Percentiles rank a stretch among this genome's conserved stretches.
These are phyloP conservation scores for Kryptolebias marmoratus DNA, from an alignment of 2,113 vertebrate species.

Conservation along the genomic window DNA sequence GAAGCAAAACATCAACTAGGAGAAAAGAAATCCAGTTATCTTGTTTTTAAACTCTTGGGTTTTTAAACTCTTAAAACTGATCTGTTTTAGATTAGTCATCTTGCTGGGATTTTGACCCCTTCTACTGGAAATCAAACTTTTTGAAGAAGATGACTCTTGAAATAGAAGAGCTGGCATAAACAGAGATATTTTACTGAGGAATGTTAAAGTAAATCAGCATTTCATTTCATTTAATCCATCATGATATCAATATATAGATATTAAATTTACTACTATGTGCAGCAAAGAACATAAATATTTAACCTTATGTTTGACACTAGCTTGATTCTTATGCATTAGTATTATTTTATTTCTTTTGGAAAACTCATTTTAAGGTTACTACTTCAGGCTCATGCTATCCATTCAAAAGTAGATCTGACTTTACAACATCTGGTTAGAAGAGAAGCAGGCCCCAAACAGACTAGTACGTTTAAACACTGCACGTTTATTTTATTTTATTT, in stretches of 20 bases:
- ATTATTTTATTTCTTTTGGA: background rate
- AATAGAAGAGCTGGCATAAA: background rate
- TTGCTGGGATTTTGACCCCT: too few species aligned
- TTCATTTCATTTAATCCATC: too few species aligned
- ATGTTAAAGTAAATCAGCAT: too few species aligned
- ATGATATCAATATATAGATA: background rate
- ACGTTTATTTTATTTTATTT: rapidly evolving
- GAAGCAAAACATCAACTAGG: too few species aligned
- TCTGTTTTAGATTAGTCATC: too few species aligned
- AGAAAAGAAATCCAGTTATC: too few species aligned
- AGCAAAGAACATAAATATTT: background rate
- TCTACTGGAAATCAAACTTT: background rate
- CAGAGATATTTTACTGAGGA: too few species aligned
- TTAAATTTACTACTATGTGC: background rate
- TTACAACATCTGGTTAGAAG: background rate
- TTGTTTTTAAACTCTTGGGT: too few species aligned
- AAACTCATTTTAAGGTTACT: background rate
- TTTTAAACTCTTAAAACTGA: too few species aligned
- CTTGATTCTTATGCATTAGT: background rate
- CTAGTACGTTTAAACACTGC: background rate
- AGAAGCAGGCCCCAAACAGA: background rate
- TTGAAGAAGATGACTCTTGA: background rate
- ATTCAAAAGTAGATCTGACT: constrained; percentile 19
- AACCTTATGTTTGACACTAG: background rate
- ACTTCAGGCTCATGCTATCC: background rate